phyloP scores from a whole-genome alignment of 2,797 vertebrate species.

The Spheniscus humboldti region DNA sequence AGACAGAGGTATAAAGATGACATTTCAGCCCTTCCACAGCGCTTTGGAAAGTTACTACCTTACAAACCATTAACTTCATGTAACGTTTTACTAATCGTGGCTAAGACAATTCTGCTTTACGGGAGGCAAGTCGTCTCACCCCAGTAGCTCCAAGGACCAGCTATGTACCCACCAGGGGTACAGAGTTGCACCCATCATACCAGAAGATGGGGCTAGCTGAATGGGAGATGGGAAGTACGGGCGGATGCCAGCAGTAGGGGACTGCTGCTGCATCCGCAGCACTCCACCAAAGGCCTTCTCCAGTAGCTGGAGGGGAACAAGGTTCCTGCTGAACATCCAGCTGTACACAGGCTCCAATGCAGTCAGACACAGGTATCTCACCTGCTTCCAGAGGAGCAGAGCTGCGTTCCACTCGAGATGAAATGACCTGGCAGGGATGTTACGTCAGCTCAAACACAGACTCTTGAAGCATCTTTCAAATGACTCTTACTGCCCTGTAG shows the following conservation, averaged over 20 bases:
- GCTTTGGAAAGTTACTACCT: neutral
- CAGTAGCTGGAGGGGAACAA: neutral
- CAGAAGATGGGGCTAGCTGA: neutral
- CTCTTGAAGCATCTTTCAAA: neutral
- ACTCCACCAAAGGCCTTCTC: neutral
- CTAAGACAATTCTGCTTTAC: neutral
- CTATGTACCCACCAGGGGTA: neutral
- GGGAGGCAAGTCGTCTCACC: neutral
- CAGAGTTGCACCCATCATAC: neutral
- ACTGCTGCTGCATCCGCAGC: neutral
- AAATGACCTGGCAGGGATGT: neutral
- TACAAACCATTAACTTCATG: neutral
- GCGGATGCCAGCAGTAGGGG: neutral
- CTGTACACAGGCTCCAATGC: neutral
- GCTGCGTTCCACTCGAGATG: neutral
- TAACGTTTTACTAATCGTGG: neutral
- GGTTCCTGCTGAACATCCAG: neutral
- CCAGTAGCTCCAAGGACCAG: neutral
- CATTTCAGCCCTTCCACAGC: neutral
- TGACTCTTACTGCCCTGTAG: neutral
- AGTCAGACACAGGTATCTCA: neutral
- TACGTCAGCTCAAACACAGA: neutral
- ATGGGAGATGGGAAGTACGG: rapidly evolving
- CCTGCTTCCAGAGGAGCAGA: neutral
- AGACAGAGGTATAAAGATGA: neutral